Evolutionary conservation across 2,113 vertebrate species (phyloP).

Genomic region (Salvator merianae): DNA sequence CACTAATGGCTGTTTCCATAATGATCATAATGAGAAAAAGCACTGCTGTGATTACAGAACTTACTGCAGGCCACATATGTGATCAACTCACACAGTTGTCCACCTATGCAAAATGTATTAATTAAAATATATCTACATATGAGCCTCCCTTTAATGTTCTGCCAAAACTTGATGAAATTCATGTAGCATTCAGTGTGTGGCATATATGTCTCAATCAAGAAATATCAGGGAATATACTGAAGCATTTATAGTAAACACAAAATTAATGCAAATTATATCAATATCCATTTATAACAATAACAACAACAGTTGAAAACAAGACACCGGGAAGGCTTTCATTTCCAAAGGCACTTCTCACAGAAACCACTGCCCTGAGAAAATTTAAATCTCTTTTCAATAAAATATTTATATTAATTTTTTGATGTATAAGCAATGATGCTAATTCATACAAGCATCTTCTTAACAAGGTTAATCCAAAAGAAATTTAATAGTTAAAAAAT

Average conservation of each 20-base stretch:
- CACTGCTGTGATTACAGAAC: not conserved
- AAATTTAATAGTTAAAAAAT: constrained; percentile 45
- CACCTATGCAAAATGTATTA: not conserved
- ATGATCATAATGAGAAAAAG: not conserved
- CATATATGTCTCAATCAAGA: constrained; percentile 44
- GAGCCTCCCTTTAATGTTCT: constrained; percentile 5
- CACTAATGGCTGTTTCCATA: not conserved
- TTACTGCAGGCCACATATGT: not conserved
- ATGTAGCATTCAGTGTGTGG: constrained; percentile 26
- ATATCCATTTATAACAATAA: constrained; percentile 33
- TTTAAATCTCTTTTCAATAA: constrained; percentile 42
- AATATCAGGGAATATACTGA: constrained; percentile 48
- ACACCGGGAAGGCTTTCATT: constrained; percentile 51
- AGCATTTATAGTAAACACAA: constrained; percentile 59
- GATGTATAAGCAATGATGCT: constrained; percentile 9
- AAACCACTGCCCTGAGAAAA: constrained; percentile 38
- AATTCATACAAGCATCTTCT: constrained; percentile 21
- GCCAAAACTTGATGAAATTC: constrained; percentile 23
- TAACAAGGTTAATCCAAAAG: constrained; percentile 27
- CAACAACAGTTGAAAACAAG: constrained; percentile 42
- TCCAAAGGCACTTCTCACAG: constrained; percentile 45
- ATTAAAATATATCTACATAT: not conserved
- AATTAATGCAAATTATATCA: constrained; percentile 47
- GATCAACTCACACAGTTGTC: not conserved
- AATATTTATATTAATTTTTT: not conserved